phyloP scores from a whole-genome alignment of 1,140 invertebrate species.

The Drosophila kikkawai region DNA sequence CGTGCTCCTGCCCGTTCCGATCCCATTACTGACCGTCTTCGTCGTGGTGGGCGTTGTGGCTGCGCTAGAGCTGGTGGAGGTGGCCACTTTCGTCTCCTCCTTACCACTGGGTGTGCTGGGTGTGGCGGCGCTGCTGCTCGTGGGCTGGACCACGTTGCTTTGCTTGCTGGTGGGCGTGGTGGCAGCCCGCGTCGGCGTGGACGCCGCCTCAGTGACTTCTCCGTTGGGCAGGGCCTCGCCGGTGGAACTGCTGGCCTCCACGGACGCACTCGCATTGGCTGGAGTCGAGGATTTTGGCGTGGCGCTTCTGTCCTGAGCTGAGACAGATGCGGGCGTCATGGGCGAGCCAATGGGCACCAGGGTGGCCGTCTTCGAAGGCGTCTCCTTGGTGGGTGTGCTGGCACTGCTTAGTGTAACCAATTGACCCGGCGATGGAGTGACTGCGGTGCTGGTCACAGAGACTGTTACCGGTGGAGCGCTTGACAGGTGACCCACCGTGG shows the following conservation, averaged over 20 bases:
- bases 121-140: slow-evolving; percentile 66
- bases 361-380: slow-evolving; percentile 54
- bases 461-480: slow-evolving; percentile 46
- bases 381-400: slow-evolving; percentile 63
- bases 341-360: slow-evolving; percentile 84
- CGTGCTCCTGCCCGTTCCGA: slow-evolving; percentile 25
- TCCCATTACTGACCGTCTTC: slow-evolving; percentile 32
- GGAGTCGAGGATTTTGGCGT: slow-evolving; percentile 20
- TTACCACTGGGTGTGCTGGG: slow-evolving; percentile 48
- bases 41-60: slow-evolving; percentile 64
- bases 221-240: slow-evolving; percentile 47
- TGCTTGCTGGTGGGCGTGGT: slow-evolving; percentile 69
- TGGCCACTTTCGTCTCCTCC: slow-evolving; percentile 64
- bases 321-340: slow-evolving; percentile 7
- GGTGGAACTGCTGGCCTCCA: slow-evolving; percentile 64
- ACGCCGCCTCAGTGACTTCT: slow-evolving; percentile 51
- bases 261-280: slow-evolving; percentile 17
- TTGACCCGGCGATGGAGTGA: slow-evolving; percentile 41
- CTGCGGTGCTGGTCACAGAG: slow-evolving; percentile 37
- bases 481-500: slow-evolving; percentile 63
- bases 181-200: slow-evolving; percentile 79
- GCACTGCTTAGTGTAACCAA: slow-evolving; percentile 54
- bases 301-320: slow-evolving; percentile 20
- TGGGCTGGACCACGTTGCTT: slow-evolving; percentile 57
- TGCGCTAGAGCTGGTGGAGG: slow-evolving; percentile 70